Base-by-base conservation (phyloP, 2,888 invertebrate genomes). In the Cotesia congregata region DNA sequence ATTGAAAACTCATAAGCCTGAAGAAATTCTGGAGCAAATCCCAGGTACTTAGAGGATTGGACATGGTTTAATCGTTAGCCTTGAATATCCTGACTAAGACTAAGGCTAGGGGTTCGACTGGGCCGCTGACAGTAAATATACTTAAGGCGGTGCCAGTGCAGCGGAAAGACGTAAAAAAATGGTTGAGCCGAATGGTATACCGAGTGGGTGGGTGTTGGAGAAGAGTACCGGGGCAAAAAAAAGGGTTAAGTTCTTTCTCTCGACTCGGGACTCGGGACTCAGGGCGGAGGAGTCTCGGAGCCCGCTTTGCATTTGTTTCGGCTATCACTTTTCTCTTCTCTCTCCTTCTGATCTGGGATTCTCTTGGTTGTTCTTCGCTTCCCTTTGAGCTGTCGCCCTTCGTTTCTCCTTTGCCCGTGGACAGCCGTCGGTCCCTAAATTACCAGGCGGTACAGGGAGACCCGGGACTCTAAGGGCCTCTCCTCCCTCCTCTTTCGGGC, bases 281-380 rank as follows among this genome's bases (percentile, higher is more conserved):
- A 30, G 40, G 61, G 61, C n/a, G 74, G 73, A 40, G 50, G 72
- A 72, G 72, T 40, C 38, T 41, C 30, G 72, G 74, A 75, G 80
- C 81, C 80, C 86, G 84, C 86, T 88, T 88, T 88, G 88, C 88
- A 88, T 88, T 88, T 86, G 85, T 87, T 88, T 86, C 85, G 83
- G 83, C 84, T 82, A 85, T 64, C 71, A 60, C 71, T 76, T 72
- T 60, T 60, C 40, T 15, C 69, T 65, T 73, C 50, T 72, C 15
- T 69, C 68, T 41, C 64, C 38, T 17, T 67, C 20, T 64, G 64
- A 41, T 67, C 67, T 7, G 30, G 3, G 50, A 50, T 71, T 38
- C 65, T 67, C 62, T 61, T 73, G 39, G 60, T 59, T 38, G 68
- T 30, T 74, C 74, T 67, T 69, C 39, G 61, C 72, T 74, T 68